Percentiles rank a stretch among this genome's conserved stretches.
phyloP scores from a whole-genome alignment of 2,113 vertebrate species.

The zebrafish (Danio rerio) region GRCz12tu NC_133189.1:32390501-32391000 shows the following conservation, averaged over 20 bases:
- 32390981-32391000: background rate
- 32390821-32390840: slow-evolving; percentile 14
- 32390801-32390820: background rate
- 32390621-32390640: background rate
- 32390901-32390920: slow-evolving; percentile 23
- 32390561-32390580: slow-evolving; percentile 27
- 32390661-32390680: slow-evolving; percentile 26
- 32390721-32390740: background rate
- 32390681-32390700: background rate
- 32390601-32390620: background rate
- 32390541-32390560: background rate
- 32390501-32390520: too few species aligned
- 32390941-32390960: background rate
- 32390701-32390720: slow-evolving; percentile 10
- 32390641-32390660: background rate
- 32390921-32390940: background rate
- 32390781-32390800: background rate
- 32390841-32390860: slow-evolving; percentile 22
- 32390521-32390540: background rate
- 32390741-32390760: background rate
- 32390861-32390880: slow-evolving; percentile 10
- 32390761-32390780: slow-evolving; percentile 19
- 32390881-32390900: slow-evolving; percentile 3
- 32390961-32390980: background rate
- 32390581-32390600: slow-evolving; percentile 20